Conservation (phyloP, 1,140 invertebrate species). For the Drosophila willistoni region DNA sequence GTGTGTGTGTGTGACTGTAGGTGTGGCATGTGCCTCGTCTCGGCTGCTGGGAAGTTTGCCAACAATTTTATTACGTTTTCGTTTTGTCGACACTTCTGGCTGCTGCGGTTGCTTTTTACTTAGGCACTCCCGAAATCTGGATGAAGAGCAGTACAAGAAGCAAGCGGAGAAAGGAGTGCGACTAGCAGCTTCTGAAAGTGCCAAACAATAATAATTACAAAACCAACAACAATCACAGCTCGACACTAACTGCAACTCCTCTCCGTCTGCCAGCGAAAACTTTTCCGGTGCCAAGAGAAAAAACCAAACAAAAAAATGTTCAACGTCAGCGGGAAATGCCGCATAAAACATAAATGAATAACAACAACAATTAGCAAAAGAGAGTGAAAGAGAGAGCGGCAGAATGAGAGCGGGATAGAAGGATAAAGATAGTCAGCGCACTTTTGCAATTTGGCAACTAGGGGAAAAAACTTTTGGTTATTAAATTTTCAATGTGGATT, state of each 20-base stretch:
- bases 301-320: conserved; percentile 27
- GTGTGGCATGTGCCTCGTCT: background rate
- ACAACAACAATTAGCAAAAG: conserved; percentile 63
- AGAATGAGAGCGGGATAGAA: background rate
- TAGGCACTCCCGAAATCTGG: conserved; percentile 14
- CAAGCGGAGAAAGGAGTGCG: conserved; percentile 13
- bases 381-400: conserved; percentile 20
- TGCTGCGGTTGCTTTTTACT: conserved; percentile 69
- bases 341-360: conserved; percentile 79
- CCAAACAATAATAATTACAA: conserved; percentile 74
- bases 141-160: background rate
- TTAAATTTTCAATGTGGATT: conserved; percentile 78
- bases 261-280: conserved; percentile 60
- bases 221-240: conserved; percentile 58
- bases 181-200: conserved; percentile 50
- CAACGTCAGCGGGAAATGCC: conserved; percentile 44
- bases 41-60: conserved; percentile 58
- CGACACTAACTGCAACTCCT: conserved; percentile 29
- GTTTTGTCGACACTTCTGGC: conserved; percentile 72
- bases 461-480: conserved; percentile 64
- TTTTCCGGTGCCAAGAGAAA: conserved; percentile 49
- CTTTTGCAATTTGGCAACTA: conserved; percentile 63
- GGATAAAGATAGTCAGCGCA: conserved; percentile 44
- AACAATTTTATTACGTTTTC: conserved; percentile 81
- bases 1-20: conserved; percentile 32